Evolutionary conservation across 1,140 invertebrate species (phyloP), one percentile per base, ranked within the genome.

Genomic region (Panonychus citri): DNA sequence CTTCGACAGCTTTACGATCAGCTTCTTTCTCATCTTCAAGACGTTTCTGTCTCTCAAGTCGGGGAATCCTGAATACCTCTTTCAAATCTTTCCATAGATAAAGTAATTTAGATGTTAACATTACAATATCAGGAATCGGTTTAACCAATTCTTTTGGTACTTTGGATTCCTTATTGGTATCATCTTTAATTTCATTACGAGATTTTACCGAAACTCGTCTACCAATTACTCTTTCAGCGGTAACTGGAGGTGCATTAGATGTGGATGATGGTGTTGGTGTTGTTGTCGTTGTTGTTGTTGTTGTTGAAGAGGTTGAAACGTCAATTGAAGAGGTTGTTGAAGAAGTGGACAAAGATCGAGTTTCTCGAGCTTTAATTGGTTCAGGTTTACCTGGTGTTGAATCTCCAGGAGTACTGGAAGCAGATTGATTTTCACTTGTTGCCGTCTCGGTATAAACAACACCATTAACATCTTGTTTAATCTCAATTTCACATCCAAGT

Each of bases 21-120:
- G 85, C 85, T 74, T 89, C 85, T 56, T 83, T 71, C 69, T 91
- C 87, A 64, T 90, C 85, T 64, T 89, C 84, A 65, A 87, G 86
- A 82, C 88, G 85, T 67, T 86, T 82, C 66, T 89, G 82, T 50
- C 86, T 75, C 65, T 93, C 83, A 63, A 90, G 89, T 69, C 93
- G 93, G 12, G 91, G 91, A 64, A 96, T 96, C 68, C 85, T 78
- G 66, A 90, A 95, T 24, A 83, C 78, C 71, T 89, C 84, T 71
- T 87, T 85, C 13, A 91, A 72, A 63, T 75, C 78, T 4, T 77
- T 76, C 85, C 85, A 91, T 48, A 17, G 24, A 27, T 24, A n/a
- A 12, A 58, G 49, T 19, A 60, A 26, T 53, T 52, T 55, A 39
- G 30, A 40, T 37, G 59, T 54, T 25, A 56, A 25, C 13, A 40